Conservation (phyloP, 2,888 invertebrate species). For the Tineola bisselliella region DNA sequence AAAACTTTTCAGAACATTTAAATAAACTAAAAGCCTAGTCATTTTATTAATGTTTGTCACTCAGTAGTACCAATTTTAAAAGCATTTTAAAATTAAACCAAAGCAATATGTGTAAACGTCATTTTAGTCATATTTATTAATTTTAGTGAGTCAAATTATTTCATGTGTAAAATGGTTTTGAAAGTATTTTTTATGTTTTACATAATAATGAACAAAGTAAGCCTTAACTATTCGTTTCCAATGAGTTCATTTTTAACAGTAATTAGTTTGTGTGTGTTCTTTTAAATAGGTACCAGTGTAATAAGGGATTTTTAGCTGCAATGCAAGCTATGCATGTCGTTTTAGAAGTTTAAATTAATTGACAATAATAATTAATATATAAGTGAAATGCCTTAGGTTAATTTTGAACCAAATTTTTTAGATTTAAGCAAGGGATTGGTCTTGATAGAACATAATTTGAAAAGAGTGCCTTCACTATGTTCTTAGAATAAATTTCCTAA, state of each 20-base stretch:
- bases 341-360: too few relatives aligned
- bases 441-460: background rate
- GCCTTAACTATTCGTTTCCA: too few relatives aligned
- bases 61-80: background rate
- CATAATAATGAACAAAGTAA: too few relatives aligned
- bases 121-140: too few relatives aligned
- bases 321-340: background rate
- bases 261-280: too few relatives aligned
- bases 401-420: background rate
- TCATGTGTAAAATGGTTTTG: too few relatives aligned
- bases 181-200: too few relatives aligned
- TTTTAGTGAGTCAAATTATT: too few relatives aligned
- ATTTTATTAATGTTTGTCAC: background rate
- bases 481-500: background rate
- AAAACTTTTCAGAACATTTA: too few relatives aligned
- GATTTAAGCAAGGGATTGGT: background rate
- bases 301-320: too few relatives aligned
- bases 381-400: background rate
- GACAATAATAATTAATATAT: conserved; percentile 1
- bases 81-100: conserved; percentile 33
- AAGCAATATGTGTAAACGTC: conserved; percentile 46
- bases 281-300: too few relatives aligned
- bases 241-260: too few relatives aligned
- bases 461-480: background rate
- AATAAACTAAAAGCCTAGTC: background rate